Percentiles rank a stretch among this genome's conserved stretches.
These are phyloP conservation scores for Drosophila ficusphila DNA, from an alignment of 1,140 invertebrate species.

Conservation along the genomic window DNA sequence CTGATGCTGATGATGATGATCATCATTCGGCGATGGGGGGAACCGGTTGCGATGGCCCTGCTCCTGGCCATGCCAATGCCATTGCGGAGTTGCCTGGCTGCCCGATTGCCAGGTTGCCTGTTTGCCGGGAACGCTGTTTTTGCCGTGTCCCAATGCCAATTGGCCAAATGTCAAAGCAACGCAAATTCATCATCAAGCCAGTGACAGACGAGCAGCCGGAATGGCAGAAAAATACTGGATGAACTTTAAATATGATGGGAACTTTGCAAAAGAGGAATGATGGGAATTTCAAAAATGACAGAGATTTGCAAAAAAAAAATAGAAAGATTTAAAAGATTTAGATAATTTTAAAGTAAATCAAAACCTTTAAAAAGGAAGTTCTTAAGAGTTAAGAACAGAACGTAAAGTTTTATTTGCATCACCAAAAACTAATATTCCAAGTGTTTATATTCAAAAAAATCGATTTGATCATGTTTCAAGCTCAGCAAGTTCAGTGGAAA, in stretches of 20 bases:
- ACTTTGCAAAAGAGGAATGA: not conserved
- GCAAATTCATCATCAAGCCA: constrained; percentile 54
- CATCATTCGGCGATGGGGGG: constrained; percentile 48
- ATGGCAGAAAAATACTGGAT: constrained; percentile 13
- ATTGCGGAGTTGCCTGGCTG: not conserved
- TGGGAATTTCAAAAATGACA: not conserved
- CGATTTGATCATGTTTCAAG: not conserved
- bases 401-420: too few relatives aligned
- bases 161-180: constrained; percentile 59
- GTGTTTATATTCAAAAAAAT: not conserved
- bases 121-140: constrained; percentile 14
- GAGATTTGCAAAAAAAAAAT: not conserved
- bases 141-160: constrained; percentile 51
- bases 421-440: too few relatives aligned
- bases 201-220: constrained; percentile 27
- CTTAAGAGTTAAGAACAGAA: too few relatives aligned
- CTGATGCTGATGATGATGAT: constrained; percentile 51
- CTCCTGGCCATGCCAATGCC: constrained; percentile 41
- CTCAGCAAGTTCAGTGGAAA: not conserved
- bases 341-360: not conserved
- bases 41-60: constrained; percentile 46
- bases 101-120: not conserved
- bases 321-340: not conserved
- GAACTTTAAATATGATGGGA: constrained; percentile 32
- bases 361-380: too few relatives aligned